Conservation (phyloP, 2,888 invertebrate genomes). For the Drosophila differens region DNA sequence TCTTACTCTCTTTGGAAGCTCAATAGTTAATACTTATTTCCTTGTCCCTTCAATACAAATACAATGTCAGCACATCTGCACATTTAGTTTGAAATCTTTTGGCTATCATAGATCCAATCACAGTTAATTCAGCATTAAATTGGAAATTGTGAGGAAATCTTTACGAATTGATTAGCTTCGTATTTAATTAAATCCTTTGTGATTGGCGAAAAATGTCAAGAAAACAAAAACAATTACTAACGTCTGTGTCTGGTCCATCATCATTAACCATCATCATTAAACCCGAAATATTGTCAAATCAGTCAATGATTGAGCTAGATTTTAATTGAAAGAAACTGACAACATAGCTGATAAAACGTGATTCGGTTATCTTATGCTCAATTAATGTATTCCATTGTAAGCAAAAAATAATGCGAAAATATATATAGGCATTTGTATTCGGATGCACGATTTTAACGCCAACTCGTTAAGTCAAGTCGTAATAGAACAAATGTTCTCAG, state of each 20-base stretch:
- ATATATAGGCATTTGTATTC: background rate
- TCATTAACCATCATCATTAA: slow-evolving; percentile 53
- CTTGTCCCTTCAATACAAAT: background rate
- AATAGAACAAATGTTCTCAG: background rate
- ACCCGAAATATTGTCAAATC: slow-evolving; percentile 15
- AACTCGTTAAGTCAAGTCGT: background rate
- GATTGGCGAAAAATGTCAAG: slow-evolving; percentile 13
- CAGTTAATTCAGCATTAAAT: slow-evolving; percentile 2
- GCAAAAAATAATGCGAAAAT: background rate
- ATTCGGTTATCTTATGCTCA: slow-evolving; percentile 21
- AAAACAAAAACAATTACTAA: slow-evolving; percentile 12
- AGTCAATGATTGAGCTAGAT: slow-evolving; percentile 33
- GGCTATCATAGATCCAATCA: background rate
- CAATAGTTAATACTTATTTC: background rate
- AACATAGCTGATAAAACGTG: slow-evolving; percentile 11
- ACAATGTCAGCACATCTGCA: slow-evolving; percentile 7
- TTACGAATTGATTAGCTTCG: slow-evolving; percentile 48
- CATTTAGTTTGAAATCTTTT: slow-evolving; percentile 2
- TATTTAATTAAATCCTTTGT: slow-evolving; percentile 63
- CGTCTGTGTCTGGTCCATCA: slow-evolving; percentile 39
- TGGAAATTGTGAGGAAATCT: background rate
- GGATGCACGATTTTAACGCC: background rate
- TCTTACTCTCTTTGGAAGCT: background rate
- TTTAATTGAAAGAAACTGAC: slow-evolving; percentile 47
- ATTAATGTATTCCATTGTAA: background rate